These are phyloP conservation scores for Garrulus glandarius DNA, from an alignment of 2,797 vertebrate genomes.

Conservation along the genomic window DNA sequence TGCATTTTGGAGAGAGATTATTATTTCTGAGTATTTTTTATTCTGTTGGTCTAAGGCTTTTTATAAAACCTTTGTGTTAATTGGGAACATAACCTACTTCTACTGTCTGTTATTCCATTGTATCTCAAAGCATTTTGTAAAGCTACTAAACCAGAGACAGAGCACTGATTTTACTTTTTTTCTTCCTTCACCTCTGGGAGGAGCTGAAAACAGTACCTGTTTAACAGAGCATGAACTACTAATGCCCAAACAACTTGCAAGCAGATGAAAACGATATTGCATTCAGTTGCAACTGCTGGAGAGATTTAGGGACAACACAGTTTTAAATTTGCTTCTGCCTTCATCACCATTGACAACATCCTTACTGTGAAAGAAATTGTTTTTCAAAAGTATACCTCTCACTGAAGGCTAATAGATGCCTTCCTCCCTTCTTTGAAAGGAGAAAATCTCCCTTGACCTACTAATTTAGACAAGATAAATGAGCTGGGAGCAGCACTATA, in stretches of 20 bases:
- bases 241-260: neutral
- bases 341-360: neutral
- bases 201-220: neutral
- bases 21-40: neutral
- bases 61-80: neutral
- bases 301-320: neutral
- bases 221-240: neutral
- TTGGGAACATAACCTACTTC: neutral
- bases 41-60: neutral
- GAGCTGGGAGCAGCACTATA: neutral
- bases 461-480: conserved; percentile 14
- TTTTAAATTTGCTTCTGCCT: neutral
- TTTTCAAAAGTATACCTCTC: neutral
- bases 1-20: conserved; percentile 2
- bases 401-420: neutral
- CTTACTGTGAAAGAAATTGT: neutral
- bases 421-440: neutral
- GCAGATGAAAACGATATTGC: neutral
- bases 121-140: neutral
- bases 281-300: neutral
- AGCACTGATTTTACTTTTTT: neutral
- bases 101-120: neutral
- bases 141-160: neutral
- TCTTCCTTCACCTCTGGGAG: neutral
- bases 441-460: conserved; percentile 20